Conservation (phyloP, 2,797 vertebrate genomes). For the Aselliscus stoliczkanus region DNA sequence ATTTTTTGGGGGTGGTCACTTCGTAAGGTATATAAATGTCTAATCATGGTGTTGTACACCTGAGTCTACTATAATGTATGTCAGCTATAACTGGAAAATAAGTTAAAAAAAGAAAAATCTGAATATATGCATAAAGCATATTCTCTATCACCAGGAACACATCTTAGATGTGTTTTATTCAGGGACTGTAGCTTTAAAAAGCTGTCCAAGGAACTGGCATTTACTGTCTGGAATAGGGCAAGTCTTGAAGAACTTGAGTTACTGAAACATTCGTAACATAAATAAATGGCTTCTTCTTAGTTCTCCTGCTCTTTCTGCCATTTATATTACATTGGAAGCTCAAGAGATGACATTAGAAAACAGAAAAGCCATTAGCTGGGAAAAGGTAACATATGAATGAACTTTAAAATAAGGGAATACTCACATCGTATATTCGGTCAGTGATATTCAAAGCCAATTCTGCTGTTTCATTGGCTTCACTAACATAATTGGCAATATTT, state of each 20-base stretch:
- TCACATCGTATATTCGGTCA: slow-evolving; percentile 88
- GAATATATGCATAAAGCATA: not conserved
- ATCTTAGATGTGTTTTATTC: not conserved
- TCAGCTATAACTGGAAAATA: not conserved
- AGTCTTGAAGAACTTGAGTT: not conserved
- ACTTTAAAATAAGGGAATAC: slow-evolving; percentile 65
- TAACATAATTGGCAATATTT: slow-evolving; percentile 90
- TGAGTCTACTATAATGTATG: not conserved
- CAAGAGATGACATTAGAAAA: not conserved
- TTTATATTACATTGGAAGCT: not conserved
- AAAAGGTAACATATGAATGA: not conserved
- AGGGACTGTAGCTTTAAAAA: not conserved
- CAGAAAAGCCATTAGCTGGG: not conserved
- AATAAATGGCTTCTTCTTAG: not conserved
- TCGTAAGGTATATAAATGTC: not conserved
- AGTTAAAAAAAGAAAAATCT: not conserved
- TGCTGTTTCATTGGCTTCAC: slow-evolving; percentile 89
- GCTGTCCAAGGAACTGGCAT: not conserved
- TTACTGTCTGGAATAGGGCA: not conserved
- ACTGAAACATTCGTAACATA: not conserved
- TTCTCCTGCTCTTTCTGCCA: not conserved
- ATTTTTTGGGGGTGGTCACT: not conserved
- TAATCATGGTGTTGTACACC: not conserved
- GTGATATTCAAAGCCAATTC: slow-evolving; percentile 86
- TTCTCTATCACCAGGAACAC: not conserved